Conservation (phyloP, 1,140 invertebrate genomes). For the Oedothorax gibbosus region DNA sequence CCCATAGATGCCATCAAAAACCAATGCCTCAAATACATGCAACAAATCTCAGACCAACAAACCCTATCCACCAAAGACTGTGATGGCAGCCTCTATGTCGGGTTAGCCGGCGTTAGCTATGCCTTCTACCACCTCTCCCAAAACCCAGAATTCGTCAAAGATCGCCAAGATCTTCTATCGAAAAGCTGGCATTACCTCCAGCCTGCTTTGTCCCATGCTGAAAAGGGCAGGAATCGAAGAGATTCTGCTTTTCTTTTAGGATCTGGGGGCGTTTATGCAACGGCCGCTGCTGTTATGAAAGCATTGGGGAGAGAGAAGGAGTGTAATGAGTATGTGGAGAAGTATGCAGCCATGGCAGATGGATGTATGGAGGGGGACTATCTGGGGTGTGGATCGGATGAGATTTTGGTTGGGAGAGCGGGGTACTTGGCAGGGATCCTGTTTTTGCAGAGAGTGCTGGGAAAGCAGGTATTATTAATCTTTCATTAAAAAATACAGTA, state of each 20-base stretch:
- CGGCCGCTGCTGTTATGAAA: slow-evolving; percentile 67
- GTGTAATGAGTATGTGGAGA: slow-evolving; percentile 63
- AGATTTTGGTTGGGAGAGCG: slow-evolving; percentile 84
- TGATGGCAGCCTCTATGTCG: slow-evolving; percentile 72
- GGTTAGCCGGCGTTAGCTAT: slow-evolving; percentile 70
- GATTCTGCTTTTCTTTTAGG: slow-evolving; percentile 70
- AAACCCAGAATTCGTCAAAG: slow-evolving; percentile 63
- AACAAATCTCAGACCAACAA: slow-evolving; percentile 33
- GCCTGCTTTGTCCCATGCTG: slow-evolving; percentile 64
- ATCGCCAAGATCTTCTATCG: slow-evolving; percentile 65
- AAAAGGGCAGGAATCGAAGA: slow-evolving; percentile 23
- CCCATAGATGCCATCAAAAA: slow-evolving; percentile 22
- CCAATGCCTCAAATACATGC: not conserved
- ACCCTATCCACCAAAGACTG: slow-evolving; percentile 62
- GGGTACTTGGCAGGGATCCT: slow-evolving; percentile 83
- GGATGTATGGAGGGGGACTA: slow-evolving; percentile 73
- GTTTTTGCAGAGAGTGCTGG: slow-evolving; percentile 72
- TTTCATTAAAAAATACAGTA: too few species aligned
- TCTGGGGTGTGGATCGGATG: slow-evolving; percentile 80
- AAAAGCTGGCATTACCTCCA: slow-evolving; percentile 66
- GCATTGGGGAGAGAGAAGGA: slow-evolving; percentile 64
- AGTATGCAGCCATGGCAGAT: slow-evolving; percentile 66
- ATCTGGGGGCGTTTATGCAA: slow-evolving; percentile 68
- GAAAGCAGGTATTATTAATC: not conserved
- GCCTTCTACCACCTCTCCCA: slow-evolving; percentile 69